Evolutionary conservation across 2,888 invertebrate genomes (phyloP).

Genomic region (Matsumyia berberina): DNA sequence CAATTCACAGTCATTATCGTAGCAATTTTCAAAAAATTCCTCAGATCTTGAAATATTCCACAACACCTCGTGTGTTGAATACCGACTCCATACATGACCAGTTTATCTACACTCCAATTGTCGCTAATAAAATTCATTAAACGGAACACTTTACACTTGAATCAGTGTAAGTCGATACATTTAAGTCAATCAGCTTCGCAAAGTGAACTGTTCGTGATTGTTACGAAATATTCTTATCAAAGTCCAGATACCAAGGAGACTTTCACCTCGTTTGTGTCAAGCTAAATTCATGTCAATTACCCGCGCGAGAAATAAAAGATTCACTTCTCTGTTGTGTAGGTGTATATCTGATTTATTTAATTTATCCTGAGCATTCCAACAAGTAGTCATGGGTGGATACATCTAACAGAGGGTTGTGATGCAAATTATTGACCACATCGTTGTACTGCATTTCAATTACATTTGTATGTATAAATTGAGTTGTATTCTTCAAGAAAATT

Average conservation of each 20-base stretch:
- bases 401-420: neutral
- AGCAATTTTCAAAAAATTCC: neutral
- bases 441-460: constrained; percentile 5
- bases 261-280: neutral
- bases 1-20: too few species aligned
- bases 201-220: neutral
- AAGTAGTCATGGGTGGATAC: too few species aligned
- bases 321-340: neutral
- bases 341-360: neutral
- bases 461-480: neutral
- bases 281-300: neutral
- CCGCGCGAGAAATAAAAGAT: neutral
- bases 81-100: constrained; percentile 22
- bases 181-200: constrained; percentile 11
- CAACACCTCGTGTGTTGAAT: neutral
- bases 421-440: constrained; percentile 2
- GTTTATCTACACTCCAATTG: constrained; percentile 30
- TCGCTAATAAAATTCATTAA: constrained; percentile 11
- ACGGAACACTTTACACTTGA: constrained; percentile 15
- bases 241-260: constrained; percentile 2
- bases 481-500: neutral
- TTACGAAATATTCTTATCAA: neutral
- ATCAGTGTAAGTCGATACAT: constrained; percentile 10
- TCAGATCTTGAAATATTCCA: neutral
- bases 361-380: neutral